Evolutionary conservation across 2,888 invertebrate species (phyloP).

Genomic region (Drosophila hamatofila): DNA sequence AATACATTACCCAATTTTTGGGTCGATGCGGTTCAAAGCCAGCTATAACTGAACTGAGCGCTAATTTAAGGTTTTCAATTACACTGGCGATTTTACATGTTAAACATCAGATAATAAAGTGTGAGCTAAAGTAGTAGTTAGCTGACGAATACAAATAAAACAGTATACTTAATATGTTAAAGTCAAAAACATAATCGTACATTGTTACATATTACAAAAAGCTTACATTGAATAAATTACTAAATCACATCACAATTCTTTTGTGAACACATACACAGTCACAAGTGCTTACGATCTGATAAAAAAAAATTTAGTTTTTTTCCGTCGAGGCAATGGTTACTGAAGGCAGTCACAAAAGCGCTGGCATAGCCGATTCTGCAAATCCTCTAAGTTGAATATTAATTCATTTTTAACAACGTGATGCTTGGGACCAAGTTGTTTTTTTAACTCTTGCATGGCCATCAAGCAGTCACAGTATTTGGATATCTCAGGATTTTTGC

Average conservation of each 20-base stretch:
- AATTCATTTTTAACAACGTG: constrained; percentile 36
- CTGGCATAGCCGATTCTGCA: constrained; percentile 39
- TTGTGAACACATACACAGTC: not conserved
- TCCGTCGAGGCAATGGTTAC: too few species aligned
- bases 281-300: not conserved
- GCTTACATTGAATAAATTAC: not conserved
- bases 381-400: constrained; percentile 43
- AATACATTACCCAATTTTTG: too few species aligned
- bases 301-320: not conserved
- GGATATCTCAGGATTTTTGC: constrained; percentile 24
- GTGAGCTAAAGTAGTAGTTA: not conserved
- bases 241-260: not conserved
- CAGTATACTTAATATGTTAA: not conserved
- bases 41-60: too few species aligned
- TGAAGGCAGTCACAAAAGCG: constrained; percentile 48
- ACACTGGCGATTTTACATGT: too few species aligned
- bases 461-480: constrained; percentile 57
- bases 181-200: not conserved
- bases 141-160: not conserved
- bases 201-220: too few species aligned
- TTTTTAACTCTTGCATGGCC: constrained; percentile 55
- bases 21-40: too few species aligned
- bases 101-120: too few species aligned
- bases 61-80: too few species aligned
- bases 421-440: constrained; percentile 34